Percentiles rank a stretch among this genome's conserved stretches.
Conservation (phyloP, 2,888 invertebrate genomes). For the Bugula neritina region DNA sequence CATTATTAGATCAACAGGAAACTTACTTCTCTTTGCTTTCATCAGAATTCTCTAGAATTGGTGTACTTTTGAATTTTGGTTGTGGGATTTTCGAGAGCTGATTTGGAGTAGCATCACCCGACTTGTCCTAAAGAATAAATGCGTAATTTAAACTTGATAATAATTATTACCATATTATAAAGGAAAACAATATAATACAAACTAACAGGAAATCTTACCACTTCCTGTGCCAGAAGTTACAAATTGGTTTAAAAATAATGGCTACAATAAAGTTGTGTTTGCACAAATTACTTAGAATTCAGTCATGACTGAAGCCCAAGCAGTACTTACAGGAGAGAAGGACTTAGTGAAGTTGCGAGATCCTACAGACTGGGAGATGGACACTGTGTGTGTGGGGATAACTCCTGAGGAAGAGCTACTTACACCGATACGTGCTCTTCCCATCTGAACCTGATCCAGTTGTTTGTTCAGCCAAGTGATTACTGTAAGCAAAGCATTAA, state of each 20-base stretch:
- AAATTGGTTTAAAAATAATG: too few relatives aligned
- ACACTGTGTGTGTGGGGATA: conserved; percentile 19
- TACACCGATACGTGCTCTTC: conserved; percentile 32
- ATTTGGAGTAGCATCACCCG: not conserved
- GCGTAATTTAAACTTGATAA: too few relatives aligned
- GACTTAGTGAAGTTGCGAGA: not conserved
- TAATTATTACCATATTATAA: too few relatives aligned
- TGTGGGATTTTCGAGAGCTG: not conserved
- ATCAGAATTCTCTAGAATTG: not conserved
- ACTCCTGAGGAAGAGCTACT: not conserved
- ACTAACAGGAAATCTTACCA: too few relatives aligned
- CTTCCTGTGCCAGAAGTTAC: too few relatives aligned
- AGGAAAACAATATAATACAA: too few relatives aligned
- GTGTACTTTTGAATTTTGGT: conserved; percentile 19
- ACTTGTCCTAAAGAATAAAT: not conserved
- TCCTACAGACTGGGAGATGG: not conserved
- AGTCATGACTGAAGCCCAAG: too few relatives aligned
- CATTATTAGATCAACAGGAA: too few relatives aligned
- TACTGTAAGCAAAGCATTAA: too few relatives aligned
- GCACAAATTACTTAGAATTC: too few relatives aligned
- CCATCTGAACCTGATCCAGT: conserved; percentile 47
- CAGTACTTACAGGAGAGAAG: not conserved
- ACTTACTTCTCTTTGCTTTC: conserved; percentile 22
- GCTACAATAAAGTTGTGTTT: too few relatives aligned
- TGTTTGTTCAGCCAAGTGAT: conserved; percentile 55